These are phyloP conservation scores for Okapia johnstoni DNA, from an alignment of 2,113 vertebrate species.

Conservation along the genomic window DNA sequence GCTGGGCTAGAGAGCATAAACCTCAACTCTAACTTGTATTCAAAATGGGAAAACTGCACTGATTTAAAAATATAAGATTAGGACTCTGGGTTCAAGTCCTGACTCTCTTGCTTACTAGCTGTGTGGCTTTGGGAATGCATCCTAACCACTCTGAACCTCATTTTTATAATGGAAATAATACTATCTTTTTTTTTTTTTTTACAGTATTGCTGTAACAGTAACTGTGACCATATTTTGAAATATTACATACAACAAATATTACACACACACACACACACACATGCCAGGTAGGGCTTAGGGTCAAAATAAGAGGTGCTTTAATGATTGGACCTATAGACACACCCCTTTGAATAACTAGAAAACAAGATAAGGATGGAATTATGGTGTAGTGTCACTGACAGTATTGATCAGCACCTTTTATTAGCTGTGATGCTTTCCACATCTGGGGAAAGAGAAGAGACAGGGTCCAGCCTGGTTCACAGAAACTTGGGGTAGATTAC, in stretches of 20 bases:
- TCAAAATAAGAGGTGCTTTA: not conserved
- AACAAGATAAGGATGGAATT: not conserved
- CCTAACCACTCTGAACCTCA: not conserved
- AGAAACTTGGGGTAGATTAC: not conserved
- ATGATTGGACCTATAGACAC: not conserved
- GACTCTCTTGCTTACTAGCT: not conserved
- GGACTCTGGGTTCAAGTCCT: not conserved
- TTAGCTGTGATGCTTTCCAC: not conserved
- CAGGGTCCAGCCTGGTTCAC: not conserved
- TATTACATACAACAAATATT: not conserved
- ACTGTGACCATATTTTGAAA: not conserved
- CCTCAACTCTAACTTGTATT: not conserved
- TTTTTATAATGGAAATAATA: not conserved
- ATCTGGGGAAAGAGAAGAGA: not conserved
- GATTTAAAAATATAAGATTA: not conserved
- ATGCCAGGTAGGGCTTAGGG: not conserved
- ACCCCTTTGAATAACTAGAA: not conserved
- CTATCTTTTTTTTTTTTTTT: not conserved
- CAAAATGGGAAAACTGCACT: not conserved
- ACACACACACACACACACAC: fast-evolving
- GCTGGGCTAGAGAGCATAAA: not conserved
- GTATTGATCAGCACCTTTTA: not conserved
- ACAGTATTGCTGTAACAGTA: not conserved
- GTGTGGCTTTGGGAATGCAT: not conserved
- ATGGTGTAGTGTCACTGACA: not conserved